Base-by-base conservation (phyloP, 2,888 invertebrate genomes). In the Vesta saturnalis region DNA sequence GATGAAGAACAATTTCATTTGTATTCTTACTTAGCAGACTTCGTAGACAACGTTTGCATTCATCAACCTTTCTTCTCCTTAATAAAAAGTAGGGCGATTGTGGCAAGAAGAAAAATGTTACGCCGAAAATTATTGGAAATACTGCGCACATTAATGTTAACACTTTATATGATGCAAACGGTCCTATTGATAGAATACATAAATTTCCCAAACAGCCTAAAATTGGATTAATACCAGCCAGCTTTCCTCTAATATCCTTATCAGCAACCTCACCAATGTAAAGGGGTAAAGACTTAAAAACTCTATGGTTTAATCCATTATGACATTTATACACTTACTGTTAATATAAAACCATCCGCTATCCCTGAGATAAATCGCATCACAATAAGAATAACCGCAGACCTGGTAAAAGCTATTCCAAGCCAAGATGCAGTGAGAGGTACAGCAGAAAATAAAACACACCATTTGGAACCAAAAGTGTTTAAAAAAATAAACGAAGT, bases 361-460 rank as follows among this genome's bases (percentile, higher is more conserved):
- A 91, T 77, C 30, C 93, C 94, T 3, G 88, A 88, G 30, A 92
- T 84, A 57, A 91, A 87, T 61, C 91, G 83, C 0, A 89, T 90
- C 0, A 85, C 82, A 73, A 88, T 87, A 4, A 91, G 83, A 87
- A 89, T 87, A 0, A 79, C 78, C 0, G 89, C 63, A 39, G 69
- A 61, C 16, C 64, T 72, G 2, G 72, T 69, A 61, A 74, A 75
- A 1, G 69, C 61, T n/a, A 83, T 57, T 2, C 84, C 77, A 1
- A 76, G 52, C 87, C 88, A 89, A 73, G 88, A 87, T 72, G 87
- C 62, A 43, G 87, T 81, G 18, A 87, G 84, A 0, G 89, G 88
- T 5, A 86, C 72, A 0, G 87, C 84, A 0, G 87, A 85, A 1
- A 84, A 74, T 52, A 87, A 79, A 1, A 89, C 81, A 0, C 88